These are phyloP conservation scores for Gambelia wislizenii DNA, from an alignment of 2,797 vertebrate species.

Conservation along the genomic window DNA sequence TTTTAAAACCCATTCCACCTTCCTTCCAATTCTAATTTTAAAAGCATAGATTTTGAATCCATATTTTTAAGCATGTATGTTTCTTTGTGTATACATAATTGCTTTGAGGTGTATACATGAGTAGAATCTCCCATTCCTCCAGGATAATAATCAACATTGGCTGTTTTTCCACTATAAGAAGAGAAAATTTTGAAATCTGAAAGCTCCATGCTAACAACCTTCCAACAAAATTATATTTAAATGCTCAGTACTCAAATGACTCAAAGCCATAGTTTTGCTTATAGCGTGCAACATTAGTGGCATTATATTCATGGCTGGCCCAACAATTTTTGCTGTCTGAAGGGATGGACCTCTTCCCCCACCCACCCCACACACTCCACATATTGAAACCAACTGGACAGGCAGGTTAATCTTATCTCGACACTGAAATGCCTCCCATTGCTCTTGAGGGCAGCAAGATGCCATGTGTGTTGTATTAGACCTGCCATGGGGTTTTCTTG, in stretches of 20 bases:
- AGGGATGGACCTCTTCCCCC: not conserved
- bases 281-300: not conserved
- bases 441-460: no score
- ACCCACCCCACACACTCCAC: not conserved
- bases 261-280: not conserved
- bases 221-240: not conserved
- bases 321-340: not conserved
- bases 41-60: not conserved
- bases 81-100: not conserved
- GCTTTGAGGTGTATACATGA: not conserved
- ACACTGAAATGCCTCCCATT: not conserved
- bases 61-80: not conserved
- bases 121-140: not conserved
- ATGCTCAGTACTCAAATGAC: not conserved
- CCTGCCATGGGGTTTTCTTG: no score
- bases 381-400: not conserved
- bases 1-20: not conserved
- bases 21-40: not conserved
- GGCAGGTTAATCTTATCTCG: not conserved
- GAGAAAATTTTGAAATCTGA: not conserved
- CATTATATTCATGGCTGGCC: not conserved
- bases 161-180: not conserved
- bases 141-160: not conserved
- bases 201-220: not conserved
- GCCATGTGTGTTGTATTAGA: no score